Conservation (phyloP, 2,797 vertebrate species). For the Brachymystax lenok region DNA sequence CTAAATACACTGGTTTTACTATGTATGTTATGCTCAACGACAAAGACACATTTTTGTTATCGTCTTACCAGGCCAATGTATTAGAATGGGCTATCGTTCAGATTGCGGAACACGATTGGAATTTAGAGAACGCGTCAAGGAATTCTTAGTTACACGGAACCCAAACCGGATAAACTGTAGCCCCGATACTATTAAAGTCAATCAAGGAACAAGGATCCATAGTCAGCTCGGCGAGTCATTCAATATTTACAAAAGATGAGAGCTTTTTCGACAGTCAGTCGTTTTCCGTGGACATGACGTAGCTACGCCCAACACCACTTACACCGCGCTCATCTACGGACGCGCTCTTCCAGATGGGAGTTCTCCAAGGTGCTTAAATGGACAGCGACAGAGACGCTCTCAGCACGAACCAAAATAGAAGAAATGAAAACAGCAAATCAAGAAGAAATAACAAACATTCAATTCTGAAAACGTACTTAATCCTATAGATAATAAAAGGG, state of each 20-base stretch:
- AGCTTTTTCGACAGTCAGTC: slow-evolving; percentile 16
- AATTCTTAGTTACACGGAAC: slow-evolving; percentile 25
- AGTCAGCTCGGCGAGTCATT: not conserved
- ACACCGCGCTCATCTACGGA: slow-evolving; percentile 18
- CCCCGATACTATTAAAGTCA: not conserved
- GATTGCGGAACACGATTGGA: slow-evolving; percentile 14
- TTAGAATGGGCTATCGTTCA: slow-evolving; percentile 9
- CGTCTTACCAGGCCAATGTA: slow-evolving; percentile 45
- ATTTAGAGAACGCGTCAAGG: slow-evolving; percentile 17
- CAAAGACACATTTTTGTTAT: slow-evolving; percentile 12
- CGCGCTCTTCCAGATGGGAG: slow-evolving; percentile 57
- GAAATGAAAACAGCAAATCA: not conserved
- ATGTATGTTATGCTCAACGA: slow-evolving; percentile 25
- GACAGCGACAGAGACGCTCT: not conserved
- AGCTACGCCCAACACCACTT: slow-evolving; percentile 58
- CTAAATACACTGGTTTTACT: not conserved
- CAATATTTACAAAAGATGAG: not conserved
- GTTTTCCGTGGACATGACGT: slow-evolving; percentile 50
- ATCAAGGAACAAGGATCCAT: not conserved
- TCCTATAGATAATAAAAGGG: not conserved
- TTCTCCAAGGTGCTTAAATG: slow-evolving; percentile 80
- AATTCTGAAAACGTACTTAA: not conserved
- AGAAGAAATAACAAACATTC: not conserved
- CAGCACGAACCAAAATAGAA: not conserved
- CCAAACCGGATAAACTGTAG: not conserved